phyloP scores from a whole-genome alignment of 2,888 invertebrate genomes.

The Tetheella fluctuosa region DNA sequence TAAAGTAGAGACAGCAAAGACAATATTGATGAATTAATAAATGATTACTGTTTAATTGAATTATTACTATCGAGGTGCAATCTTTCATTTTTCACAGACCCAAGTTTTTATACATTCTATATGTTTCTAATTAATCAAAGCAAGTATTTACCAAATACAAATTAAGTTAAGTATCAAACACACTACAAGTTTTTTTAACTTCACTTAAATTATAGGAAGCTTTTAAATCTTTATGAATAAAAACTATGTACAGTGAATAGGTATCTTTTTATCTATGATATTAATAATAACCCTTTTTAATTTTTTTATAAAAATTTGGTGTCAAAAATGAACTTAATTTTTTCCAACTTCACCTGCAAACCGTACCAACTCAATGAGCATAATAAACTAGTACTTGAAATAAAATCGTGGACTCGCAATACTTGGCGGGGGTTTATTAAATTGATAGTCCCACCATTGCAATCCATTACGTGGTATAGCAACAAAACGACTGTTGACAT shows the following conservation, averaged over 20 bases:
- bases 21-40: conserved; percentile 13
- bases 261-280: too few species aligned
- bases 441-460: conserved; percentile 65
- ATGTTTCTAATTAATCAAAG: too few species aligned
- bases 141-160: too few species aligned
- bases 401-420: conserved; percentile 65
- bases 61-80: too few species aligned
- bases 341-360: conserved; percentile 41
- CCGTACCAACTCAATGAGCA: conserved; percentile 62
- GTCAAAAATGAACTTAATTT: not conserved
- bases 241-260: too few species aligned
- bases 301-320: too few species aligned
- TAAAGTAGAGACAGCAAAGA: conserved; percentile 58
- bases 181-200: too few species aligned
- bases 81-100: conserved; percentile 2
- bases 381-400: conserved; percentile 71
- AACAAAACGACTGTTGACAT: conserved; percentile 67
- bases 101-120: not conserved
- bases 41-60: conserved; percentile 12
- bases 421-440: conserved; percentile 61
- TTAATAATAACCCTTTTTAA: too few species aligned
- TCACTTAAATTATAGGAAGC: too few species aligned
- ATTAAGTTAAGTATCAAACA: too few species aligned
- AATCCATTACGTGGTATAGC: conserved; percentile 58
- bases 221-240: too few species aligned